Conservation (phyloP, 2,797 vertebrate species). For the Squalus acanthias region DNA sequence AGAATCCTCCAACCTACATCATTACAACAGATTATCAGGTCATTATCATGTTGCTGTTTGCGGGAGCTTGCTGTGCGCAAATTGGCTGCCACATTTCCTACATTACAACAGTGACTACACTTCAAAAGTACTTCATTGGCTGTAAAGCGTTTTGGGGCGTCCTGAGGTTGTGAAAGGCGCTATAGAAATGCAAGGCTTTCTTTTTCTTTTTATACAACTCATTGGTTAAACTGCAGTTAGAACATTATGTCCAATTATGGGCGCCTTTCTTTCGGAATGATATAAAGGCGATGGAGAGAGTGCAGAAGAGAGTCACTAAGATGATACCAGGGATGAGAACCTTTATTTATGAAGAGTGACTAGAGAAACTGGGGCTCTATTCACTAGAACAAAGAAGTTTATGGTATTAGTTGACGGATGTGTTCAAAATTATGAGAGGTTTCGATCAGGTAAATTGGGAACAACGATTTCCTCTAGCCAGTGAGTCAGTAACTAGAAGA, state of each 20-base stretch:
- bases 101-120: not conserved
- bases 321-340: not conserved
- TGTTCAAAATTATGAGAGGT: not conserved
- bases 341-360: not conserved
- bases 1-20: not conserved
- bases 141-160: too few relatives aligned
- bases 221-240: not conserved
- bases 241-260: not conserved
- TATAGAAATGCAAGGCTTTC: not conserved
- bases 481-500: not conserved
- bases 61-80: not conserved
- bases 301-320: not conserved
- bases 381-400: not conserved
- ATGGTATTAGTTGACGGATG: not conserved
- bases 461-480: too few relatives aligned
- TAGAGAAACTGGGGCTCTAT: not conserved
- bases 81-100: not conserved
- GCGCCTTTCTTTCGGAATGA: not conserved
- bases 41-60: not conserved
- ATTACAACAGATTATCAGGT: not conserved
- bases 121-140: too few relatives aligned
- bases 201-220: not conserved
- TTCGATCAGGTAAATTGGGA: not conserved
- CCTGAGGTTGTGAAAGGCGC: not conserved
- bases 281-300: not conserved